A percentile compares a stretch with the other conserved stretches of the same genome.
Conservation (phyloP, 2,888 invertebrate genomes). For the Flabesymbios commensalis region DNA sequence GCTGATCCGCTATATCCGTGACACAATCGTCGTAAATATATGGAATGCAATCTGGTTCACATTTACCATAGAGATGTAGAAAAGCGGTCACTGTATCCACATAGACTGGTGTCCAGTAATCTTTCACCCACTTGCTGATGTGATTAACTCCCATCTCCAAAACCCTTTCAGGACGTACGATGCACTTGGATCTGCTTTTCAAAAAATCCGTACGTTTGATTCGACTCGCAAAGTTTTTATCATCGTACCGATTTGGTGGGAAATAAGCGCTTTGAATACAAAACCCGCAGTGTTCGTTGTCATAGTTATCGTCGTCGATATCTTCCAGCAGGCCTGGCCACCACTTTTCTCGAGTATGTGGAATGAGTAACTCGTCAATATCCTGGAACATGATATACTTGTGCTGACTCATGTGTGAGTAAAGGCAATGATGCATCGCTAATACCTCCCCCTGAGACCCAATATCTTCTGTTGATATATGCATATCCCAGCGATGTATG, state of each 20-base stretch:
- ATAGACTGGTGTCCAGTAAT: constrained; percentile 10
- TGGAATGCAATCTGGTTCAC: too few species aligned
- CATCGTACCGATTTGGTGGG: neutral
- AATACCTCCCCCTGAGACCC: constrained; percentile 55
- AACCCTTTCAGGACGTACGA: constrained; percentile 43
- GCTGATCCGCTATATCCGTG: too few species aligned
- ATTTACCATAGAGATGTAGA: constrained; percentile 5
- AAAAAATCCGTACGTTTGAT: too few species aligned
- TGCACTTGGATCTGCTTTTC: constrained; percentile 38
- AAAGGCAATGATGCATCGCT: constrained; percentile 54
- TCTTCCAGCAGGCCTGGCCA: constrained; percentile 8
- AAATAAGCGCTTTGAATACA: neutral
- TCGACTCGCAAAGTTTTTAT: neutral
- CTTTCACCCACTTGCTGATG: constrained; percentile 42
- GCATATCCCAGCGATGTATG: too few species aligned
- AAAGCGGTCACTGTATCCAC: neutral
- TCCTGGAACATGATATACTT: constrained; percentile 48
- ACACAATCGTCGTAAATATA: too few species aligned
- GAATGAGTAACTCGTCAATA: constrained; percentile 52
- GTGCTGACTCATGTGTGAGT: constrained; percentile 45
- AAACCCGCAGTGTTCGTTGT: neutral
- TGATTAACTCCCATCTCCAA: constrained; percentile 49
- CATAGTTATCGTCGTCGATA: constrained; percentile 11
- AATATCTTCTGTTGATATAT: too few species aligned
- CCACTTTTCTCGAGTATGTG: constrained; percentile 32